These are phyloP conservation scores for Decapterus maruadsi DNA, from an alignment of 2,797 vertebrate species.

Conservation along the genomic window DNA sequence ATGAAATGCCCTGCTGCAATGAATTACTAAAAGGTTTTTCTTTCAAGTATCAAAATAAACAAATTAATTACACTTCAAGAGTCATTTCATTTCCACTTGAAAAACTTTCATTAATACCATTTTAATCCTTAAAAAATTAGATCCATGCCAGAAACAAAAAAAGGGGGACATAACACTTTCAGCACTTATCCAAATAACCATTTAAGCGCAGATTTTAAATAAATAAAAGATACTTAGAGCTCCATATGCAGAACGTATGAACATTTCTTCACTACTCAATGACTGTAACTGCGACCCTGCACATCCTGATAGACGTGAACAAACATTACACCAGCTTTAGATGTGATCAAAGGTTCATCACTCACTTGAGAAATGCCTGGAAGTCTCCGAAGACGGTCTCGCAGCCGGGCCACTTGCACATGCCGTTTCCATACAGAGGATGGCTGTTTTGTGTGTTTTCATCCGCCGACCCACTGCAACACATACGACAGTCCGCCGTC, in stretches of 20 bases:
- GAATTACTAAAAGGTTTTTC: background rate
- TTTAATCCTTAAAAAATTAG: background rate
- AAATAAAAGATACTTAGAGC: background rate
- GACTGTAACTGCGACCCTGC: background rate
- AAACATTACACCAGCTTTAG: background rate
- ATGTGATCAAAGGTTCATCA: conserved; percentile 18
- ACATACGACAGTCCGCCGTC: background rate
- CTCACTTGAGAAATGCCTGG: conserved; percentile 98
- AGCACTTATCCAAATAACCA: no score
- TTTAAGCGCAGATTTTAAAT: background rate
- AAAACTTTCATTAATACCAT: background rate
- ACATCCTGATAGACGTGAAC: background rate
- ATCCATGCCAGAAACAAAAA: background rate
- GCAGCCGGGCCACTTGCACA: conserved; percentile 99
- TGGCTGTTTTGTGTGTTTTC: conserved; percentile 91
- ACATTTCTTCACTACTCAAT: background rate
- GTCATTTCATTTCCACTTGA: background rate
- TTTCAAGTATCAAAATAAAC: background rate
- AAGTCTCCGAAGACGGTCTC: conserved; percentile 97
- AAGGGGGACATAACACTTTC: background rate
- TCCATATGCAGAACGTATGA: background rate
- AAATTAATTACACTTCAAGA: background rate
- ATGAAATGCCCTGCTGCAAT: background rate
- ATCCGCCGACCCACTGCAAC: conserved; percentile 88
- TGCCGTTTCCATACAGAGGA: conserved; percentile 95